Evolutionary conservation across 2,113 vertebrate genomes (phyloP).

Genomic region (Lipotes vexillifer): DNA sequence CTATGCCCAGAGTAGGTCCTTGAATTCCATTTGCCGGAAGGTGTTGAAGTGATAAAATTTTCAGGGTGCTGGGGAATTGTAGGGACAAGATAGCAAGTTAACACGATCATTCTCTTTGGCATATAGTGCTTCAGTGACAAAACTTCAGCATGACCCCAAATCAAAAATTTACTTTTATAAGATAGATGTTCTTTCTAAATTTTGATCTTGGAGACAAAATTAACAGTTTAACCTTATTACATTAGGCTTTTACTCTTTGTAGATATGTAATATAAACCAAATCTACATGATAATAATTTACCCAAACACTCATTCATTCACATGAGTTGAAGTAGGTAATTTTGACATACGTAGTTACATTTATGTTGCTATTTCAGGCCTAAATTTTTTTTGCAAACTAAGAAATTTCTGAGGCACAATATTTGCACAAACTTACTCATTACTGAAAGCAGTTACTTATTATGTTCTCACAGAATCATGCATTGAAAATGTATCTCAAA

Average conservation of each 20-base stretch:
- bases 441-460: background rate
- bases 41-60: background rate
- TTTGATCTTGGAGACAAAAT: conserved; percentile 5
- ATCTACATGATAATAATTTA: background rate
- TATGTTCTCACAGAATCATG: background rate
- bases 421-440: background rate
- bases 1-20: background rate
- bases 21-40: background rate
- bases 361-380: background rate
- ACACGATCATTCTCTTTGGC: background rate
- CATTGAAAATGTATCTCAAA: background rate
- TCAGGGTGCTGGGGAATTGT: background rate
- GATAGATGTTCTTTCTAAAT: background rate
- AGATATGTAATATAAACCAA: background rate
- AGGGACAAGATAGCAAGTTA: background rate
- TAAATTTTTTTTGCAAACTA: background rate
- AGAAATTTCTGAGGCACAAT: background rate
- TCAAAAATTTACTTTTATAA: background rate
- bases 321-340: background rate
- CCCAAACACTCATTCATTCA: background rate
- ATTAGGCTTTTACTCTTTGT: background rate
- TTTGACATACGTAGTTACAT: background rate
- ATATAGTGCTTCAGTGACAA: background rate
- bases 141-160: background rate
- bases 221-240: background rate